Evolutionary conservation across 2,797 vertebrate species (phyloP), one percentile per base, ranked within the genome.

Genomic region (Limosa lapponica): DNA sequence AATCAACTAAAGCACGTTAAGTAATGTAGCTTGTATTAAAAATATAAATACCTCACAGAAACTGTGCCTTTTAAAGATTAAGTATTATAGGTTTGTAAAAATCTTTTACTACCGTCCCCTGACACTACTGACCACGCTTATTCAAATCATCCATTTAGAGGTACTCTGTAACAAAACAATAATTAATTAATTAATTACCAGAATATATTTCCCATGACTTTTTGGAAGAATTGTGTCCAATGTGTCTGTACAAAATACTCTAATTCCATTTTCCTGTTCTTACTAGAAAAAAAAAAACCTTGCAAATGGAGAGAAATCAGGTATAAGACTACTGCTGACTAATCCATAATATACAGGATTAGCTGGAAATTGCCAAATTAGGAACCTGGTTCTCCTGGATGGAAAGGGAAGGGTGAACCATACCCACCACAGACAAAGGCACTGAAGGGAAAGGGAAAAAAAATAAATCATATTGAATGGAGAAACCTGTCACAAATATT

Each of bases 401-500:
- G 14, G 44, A 62, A 32, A 85, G 8, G 32, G 51, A 86, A 78
- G 17, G 22, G 34, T 62, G 54, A 95, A 61, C 19, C 5, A 54
- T 22, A 82, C 27, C 54, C 15, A 16, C 43, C 7, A 27, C 39
- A 70, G 44, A 78, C 49, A 92, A 92, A 95, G 28, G 22, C 22
- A 83, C 6, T 28, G 62, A 81, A 91, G 9, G n/a, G 20, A 79
- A 90, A 67, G 2, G 28, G 51, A 13, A 22, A 24, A 36, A 28
- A 65, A 15, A n/a, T 18, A 7, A 36, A 44, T 27, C 1, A 3
- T 83, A 79, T 64, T 62, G 23, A 82, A 49, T 27, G 30, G 51
- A 94, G 72, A 95, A 90, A 58, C 18, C 71, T 41, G 66, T 66
- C 62, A 75, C 32, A 86, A 65, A 54, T 74, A 52, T 52, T 93